Base-by-base conservation (phyloP, 30 jellyfish, hydroid and myxozoan genomes). In the Turritopsis dohrnii region DNA sequence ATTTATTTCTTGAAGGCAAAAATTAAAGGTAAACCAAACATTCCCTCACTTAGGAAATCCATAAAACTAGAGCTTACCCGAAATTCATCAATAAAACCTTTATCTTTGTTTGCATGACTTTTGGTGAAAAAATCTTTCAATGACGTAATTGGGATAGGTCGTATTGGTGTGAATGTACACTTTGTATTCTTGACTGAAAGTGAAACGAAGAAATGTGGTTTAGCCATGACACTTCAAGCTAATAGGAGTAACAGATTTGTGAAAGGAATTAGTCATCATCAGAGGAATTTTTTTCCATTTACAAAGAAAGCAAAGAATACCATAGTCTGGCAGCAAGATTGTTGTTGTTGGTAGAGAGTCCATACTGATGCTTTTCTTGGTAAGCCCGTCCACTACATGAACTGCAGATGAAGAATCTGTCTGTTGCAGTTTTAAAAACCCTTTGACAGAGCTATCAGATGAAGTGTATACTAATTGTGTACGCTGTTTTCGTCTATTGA, bases 81-180 rank as follows among this genome's bases (percentile, higher is more conserved):
- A 85, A 92, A 92, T 72, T 92, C 98, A 73, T 92, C 96, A 54
- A 92, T 81, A 65, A 92, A 92, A 16, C 94, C 96, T 30, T 89
- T 79, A 71, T 92, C 96, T 76, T 87, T 92, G 31, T 82, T 87
- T 5, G 87, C 81, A 29, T 84, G 95, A 16, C 69, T 89, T 31
- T 83, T 80, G 21, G 71, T 87, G 20, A 93, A 75, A 79, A 75
- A 89, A 1, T 83, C 96, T 74, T 82, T 84, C 84, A 92, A 66
- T 31, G 84, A 95, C 29, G 77, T 65, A 16, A 87, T 8, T 66
- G 74, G 92, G 75, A 92, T 84, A 9, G 92, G 96, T 8, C 95
- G 85, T 28, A 89, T 66, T 21, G 90, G 84, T 13, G 86, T 75
- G 76, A 92, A 92, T 16, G 87, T 22, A 41, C 60, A 41, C 60